Evolutionary conservation across 2,113 vertebrate species (phyloP).

Genomic region (Lagopus leucura): DNA sequence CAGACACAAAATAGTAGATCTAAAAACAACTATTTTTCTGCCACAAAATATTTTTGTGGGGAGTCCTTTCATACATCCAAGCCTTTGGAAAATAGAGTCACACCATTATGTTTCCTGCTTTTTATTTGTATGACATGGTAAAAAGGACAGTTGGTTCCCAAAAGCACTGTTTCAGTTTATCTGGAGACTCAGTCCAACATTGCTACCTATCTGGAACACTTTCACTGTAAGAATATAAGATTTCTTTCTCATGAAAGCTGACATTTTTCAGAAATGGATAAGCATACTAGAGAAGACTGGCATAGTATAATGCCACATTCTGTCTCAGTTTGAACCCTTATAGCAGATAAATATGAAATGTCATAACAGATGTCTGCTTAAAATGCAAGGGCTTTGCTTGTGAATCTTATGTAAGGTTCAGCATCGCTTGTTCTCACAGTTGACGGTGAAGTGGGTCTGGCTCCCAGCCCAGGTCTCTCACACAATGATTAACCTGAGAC

Average conservation of each 20-base stretch:
- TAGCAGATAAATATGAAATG: slow-evolving; percentile 39
- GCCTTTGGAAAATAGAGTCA: slow-evolving; percentile 27
- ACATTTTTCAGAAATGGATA: slow-evolving; percentile 14
- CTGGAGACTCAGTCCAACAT: neutral
- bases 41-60: neutral
- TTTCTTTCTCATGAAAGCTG: neutral
- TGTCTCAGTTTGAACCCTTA: slow-evolving; percentile 33
- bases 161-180: slow-evolving; percentile 14
- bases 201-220: slow-evolving; percentile 1
- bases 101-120: neutral
- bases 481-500: slow-evolving; percentile 74
- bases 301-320: neutral
- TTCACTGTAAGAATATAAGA: neutral
- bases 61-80: neutral
- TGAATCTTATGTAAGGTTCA: slow-evolving; percentile 68
- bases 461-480: slow-evolving; percentile 73
- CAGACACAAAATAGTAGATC: neutral
- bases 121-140: neutral
- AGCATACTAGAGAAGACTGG: slow-evolving; percentile 9
- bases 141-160: slow-evolving; percentile 19
- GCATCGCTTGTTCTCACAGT: slow-evolving; percentile 59
- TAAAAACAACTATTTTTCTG: slow-evolving; percentile 41
- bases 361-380: slow-evolving; percentile 66
- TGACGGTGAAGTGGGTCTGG: slow-evolving; percentile 70
- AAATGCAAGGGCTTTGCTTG: slow-evolving; percentile 61